Percentiles rank a stretch among this genome's conserved stretches.
These are phyloP conservation scores for Clarias batrachus DNA, from an alignment of 2,113 vertebrate species.

Conservation along the genomic window DNA sequence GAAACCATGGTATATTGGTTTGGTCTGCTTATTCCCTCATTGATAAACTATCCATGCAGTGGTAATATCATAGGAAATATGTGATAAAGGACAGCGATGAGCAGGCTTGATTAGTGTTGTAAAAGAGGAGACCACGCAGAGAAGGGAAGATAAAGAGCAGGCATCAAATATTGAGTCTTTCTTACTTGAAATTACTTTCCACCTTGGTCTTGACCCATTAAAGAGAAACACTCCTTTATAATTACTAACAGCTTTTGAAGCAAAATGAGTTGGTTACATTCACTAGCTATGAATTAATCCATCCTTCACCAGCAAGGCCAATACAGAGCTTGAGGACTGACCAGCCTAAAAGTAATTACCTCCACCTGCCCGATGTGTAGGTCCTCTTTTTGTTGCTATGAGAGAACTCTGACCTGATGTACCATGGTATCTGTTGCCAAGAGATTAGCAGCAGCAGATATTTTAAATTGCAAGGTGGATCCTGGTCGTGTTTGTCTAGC, in stretches of 20 bases:
- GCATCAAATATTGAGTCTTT: neutral
- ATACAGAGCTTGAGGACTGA: neutral
- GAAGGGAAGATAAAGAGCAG: neutral
- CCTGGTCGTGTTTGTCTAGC: too few relatives aligned
- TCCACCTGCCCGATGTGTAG: neutral
- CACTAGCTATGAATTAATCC: too few relatives aligned
- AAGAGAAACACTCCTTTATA: slow-evolving; percentile 9
- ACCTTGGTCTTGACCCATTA: slow-evolving; percentile 14
- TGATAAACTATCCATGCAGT: neutral
- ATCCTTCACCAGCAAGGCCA: neutral
- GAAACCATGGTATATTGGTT: neutral
- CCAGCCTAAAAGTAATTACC: neutral
- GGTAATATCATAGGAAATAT: neutral
- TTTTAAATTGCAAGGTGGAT: too few relatives aligned
- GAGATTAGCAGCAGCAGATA: too few relatives aligned
- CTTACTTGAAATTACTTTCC: neutral
- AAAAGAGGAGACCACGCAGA: neutral
- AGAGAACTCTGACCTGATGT: too few relatives aligned
- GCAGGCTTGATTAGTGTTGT: neutral
- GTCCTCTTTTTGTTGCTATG: too few relatives aligned
- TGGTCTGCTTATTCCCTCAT: neutral
- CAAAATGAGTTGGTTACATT: neutral
- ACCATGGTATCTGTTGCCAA: too few relatives aligned
- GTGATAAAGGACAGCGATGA: neutral
- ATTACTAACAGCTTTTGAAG: neutral